phyloP scores from a whole-genome alignment of 2,113 vertebrate genomes.

The Scytalopus superciliaris region DNA sequence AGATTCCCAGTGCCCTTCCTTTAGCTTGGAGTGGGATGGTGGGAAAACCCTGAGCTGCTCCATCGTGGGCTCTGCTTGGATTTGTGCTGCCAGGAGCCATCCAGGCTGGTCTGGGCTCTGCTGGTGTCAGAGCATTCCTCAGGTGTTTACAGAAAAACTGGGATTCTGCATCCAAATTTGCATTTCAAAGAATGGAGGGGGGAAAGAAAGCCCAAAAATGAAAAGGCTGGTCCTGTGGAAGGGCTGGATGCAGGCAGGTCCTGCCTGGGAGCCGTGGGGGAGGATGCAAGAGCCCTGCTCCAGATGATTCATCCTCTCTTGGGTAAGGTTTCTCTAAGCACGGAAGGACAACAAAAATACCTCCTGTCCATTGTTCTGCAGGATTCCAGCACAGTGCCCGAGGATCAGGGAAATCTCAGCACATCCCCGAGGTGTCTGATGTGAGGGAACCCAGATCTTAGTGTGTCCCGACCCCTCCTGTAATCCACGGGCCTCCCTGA shows the following conservation, averaged over 20 bases:
- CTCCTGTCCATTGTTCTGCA: not conserved
- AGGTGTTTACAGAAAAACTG: constrained; percentile 70
- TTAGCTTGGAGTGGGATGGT: not conserved
- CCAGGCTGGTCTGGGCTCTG: not conserved
- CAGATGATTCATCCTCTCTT: not conserved
- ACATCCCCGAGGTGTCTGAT: not conserved
- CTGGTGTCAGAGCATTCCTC: too few species aligned
- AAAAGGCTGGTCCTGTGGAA: not conserved
- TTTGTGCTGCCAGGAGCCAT: not conserved
- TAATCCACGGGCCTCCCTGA: not conserved
- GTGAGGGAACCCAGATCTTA: not conserved
- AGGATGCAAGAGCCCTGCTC: not conserved
- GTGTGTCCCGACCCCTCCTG: not conserved
- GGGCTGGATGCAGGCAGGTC: not conserved
- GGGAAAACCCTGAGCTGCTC: not conserved
- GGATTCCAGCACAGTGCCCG: not conserved
- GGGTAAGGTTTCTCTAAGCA: not conserved
- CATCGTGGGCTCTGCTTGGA: not conserved
- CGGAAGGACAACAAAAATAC: not conserved
- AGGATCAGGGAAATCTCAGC: not conserved
- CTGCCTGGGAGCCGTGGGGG: not conserved
- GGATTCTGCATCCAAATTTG: constrained; percentile 53
- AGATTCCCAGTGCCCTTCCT: not conserved
- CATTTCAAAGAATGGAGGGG: constrained; percentile 31
- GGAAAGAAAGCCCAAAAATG: not conserved